Evolutionary conservation across 2,113 vertebrate species (phyloP), one percentile per base, ranked within the genome.

Genomic region (Sinocyclocheilus rhinocerous): DNA sequence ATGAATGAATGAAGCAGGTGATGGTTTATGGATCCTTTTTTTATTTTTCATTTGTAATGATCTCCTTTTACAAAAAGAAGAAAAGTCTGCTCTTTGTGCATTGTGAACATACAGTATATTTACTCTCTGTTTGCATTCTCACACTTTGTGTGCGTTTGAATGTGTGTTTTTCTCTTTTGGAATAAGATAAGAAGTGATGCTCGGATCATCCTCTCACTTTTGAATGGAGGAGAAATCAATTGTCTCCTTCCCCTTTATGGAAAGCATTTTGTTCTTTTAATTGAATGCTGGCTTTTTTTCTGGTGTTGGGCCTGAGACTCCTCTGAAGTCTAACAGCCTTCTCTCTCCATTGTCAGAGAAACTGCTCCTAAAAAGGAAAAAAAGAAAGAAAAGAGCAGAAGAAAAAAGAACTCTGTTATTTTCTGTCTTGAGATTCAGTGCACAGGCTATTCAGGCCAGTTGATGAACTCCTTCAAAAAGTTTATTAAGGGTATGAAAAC

Each of bases 391-490:
- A 86, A 85, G 89, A 92, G 90, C 94, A 91, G 90, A 92, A 90
- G 94, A 87, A 93, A 93, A 92, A 93, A 91, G 91, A 96, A 94
- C 95, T 98, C 97, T 98, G 97, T 96, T 98, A 95, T 95, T 96
- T 95, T 94, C 91, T 92, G 93, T 96, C 93, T 95, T 95, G 95
- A 97, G 97, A 97, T 97, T 96, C 95, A 95, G 96, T 95, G 94
- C 96, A 96, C 97, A 93, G 96, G 93, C 97, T 94, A 98, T 98
- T 98, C 96, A 98, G 95, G 95, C 94, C 93, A 96, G 96, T 98
- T 99, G 97, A 99, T 99, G 97, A 98, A 99, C 98, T 99, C 97
- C 96, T 97, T 97, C 95, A 96, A 97, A 99, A 99, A 99, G 97
- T 99, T 99, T 99, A 99, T 99, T 99, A 99, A 99, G 97, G 95